A percentile compares a stretch with the other conserved stretches of the same genome.
These are phyloP conservation scores for Hypena proboscidalis DNA, from an alignment of 2,888 invertebrate genomes.

Conservation along the genomic window DNA sequence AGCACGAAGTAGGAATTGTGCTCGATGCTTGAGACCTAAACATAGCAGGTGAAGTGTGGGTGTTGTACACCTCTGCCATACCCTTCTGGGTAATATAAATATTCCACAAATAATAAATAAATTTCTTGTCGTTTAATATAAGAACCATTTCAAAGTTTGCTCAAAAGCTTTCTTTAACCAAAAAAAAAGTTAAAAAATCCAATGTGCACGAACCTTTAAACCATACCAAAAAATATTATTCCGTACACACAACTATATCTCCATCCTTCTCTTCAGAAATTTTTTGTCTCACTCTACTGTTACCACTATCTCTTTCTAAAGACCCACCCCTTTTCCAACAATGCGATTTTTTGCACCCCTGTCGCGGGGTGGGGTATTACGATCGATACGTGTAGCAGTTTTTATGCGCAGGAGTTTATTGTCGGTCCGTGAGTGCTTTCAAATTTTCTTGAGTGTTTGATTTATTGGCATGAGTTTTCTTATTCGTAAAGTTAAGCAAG, in stretches of 20 bases:
- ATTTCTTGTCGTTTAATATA: too few species aligned
- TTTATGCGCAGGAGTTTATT: slow-evolving; percentile 36
- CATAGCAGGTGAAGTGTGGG: too few species aligned
- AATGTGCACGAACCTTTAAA: slow-evolving; percentile 26
- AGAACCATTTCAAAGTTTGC: too few species aligned
- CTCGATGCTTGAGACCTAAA: too few species aligned
- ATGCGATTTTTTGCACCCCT: slow-evolving; percentile 35
- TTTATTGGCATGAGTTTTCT: too few species aligned
- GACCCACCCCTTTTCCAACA: slow-evolving; percentile 57
- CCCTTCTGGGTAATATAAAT: too few species aligned
- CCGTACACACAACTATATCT: slow-evolving; percentile 18
- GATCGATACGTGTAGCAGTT: slow-evolving; percentile 23
- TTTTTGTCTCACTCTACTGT: slow-evolving; percentile 31
- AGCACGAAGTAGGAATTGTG: too few species aligned
- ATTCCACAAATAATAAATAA: too few species aligned
- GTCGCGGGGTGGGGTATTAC: slow-evolving; percentile 43
- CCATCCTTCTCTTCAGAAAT: slow-evolving; percentile 42
- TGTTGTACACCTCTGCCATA: too few species aligned
- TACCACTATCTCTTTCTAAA: slow-evolving; percentile 44
- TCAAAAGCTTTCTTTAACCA: too few species aligned
- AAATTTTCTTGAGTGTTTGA: background rate
- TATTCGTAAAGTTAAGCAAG: too few species aligned
- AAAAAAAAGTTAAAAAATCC: background rate
- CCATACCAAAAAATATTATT: slow-evolving; percentile 25
- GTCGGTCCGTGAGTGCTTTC: background rate